Evolutionary conservation across 2,113 vertebrate genomes (phyloP), one percentile per base, ranked within the genome.

Genomic region (Pollachius pollachius): DNA sequence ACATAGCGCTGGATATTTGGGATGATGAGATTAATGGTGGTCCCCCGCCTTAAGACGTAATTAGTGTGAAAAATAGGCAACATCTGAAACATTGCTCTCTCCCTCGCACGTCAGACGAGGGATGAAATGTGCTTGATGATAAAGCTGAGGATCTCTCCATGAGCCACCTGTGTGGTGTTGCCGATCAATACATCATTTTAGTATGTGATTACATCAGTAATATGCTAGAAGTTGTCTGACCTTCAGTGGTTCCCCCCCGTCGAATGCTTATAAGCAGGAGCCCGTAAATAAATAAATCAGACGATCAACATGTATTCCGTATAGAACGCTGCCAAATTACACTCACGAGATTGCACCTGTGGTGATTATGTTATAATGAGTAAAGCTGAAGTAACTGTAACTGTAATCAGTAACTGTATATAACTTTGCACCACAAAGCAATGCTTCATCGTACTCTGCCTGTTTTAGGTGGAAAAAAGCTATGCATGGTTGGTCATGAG

Each of bases 151-250:
- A 67, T 76, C 61, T 83, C 80, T 84, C 77, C 25, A 70, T 73
- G 68, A 80, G 73, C 69, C 74, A 79, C 54, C 78, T 74, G 25
- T 71, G 78, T 66, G 67, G 23, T 68, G 52, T 56, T 65, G 61
- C 56, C 73, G 65, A 88, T 89, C 84, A 84, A 89, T 89, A 88
- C 52, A 72, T 85, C 57, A 87, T 89, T 87, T 83, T 82, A 71
- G 80, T 67, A 56, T 74, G 75, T 80, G 74, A 88, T 86, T 75
- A 85, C 6, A 77, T 79, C 73, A 78, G 61, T 66, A 79, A 74
- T 71, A 80, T 67, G 70, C 56, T 57, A 64, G 52, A 54, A 60
- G 69, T 30, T 34, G 5, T 56, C 13, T 70, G 70, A 25, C 41
- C 41, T 48, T 48, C 41, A 12, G 11, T 48, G 41, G 41, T 9